Percentiles rank a stretch among this genome's conserved stretches.
These are phyloP conservation scores for Graptemys geographica DNA, from an alignment of 2,797 vertebrate genomes.

Conservation along the genomic window DNA sequence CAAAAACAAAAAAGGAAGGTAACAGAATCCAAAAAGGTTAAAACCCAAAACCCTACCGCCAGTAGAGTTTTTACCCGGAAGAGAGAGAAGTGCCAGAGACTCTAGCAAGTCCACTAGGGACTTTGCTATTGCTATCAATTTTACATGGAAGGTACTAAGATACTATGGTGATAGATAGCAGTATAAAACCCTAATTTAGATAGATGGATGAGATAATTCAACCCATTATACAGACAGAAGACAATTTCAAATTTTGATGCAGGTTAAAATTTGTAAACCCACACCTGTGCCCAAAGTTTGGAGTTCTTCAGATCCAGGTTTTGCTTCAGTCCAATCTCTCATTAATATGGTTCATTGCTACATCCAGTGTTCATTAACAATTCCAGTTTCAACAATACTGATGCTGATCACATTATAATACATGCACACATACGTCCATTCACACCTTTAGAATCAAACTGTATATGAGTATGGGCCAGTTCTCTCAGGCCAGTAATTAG, in stretches of 20 bases:
- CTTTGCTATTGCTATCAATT: no score
- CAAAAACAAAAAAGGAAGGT: not conserved
- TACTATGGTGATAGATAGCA: no score
- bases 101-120: no score
- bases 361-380: not conserved
- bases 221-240: not conserved
- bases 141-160: no score
- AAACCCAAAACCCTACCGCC: rapidly evolving
- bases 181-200: no score
- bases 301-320: not conserved
- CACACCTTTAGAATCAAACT: not conserved
- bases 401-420: not conserved
- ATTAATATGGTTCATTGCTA: not conserved
- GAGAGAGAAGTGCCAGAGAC: no score
- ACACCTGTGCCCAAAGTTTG: rapidly evolving
- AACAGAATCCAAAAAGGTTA: not conserved
- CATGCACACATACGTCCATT: not conserved
- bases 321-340: not conserved
- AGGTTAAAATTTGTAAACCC: not conserved
- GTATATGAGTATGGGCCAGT: not conserved
- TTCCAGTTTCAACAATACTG: not conserved
- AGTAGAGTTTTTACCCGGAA: no score
- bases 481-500: not conserved
- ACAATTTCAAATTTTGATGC: not conserved
- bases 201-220: not conserved